A percentile compares a stretch with the other conserved stretches of the same genome.
phyloP scores from a whole-genome alignment of 2,797 vertebrate genomes.

The Tinamus major region DNA sequence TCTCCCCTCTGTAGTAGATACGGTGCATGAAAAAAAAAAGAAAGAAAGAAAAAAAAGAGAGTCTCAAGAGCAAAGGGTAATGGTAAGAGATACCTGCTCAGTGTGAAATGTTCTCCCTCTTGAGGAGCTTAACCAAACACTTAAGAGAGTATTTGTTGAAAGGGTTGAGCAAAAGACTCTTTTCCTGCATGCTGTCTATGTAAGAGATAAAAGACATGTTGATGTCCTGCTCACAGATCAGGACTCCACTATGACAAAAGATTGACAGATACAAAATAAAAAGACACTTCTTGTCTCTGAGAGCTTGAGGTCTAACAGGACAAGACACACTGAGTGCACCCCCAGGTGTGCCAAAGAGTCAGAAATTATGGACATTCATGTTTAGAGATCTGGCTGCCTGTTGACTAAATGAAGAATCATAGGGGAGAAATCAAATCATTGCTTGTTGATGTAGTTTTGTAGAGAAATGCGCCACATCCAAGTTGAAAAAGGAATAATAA shows the following conservation, averaged over 20 bases:
- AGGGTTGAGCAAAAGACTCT: background rate
- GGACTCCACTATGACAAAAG: background rate
- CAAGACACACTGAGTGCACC: background rate
- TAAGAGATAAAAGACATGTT: background rate
- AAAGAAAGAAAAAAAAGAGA: background rate
- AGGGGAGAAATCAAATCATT: background rate
- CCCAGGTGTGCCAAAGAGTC: fast-evolving
- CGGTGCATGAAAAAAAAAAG: background rate
- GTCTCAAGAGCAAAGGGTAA: background rate
- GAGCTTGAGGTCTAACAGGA: background rate
- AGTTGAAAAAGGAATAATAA: background rate
- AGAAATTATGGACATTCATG: fast-evolving
- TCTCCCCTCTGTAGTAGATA: background rate
- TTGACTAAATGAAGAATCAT: background rate
- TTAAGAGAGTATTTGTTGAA: background rate
- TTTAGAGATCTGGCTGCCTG: fast-evolving
- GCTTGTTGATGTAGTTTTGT: background rate
- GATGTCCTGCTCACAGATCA: background rate
- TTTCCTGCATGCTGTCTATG: fast-evolving
- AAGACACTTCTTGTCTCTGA: background rate
- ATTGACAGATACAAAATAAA: background rate
- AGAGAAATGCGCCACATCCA: background rate
- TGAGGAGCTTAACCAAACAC: background rate
- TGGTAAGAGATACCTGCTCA: background rate
- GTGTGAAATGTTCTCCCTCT: background rate